Percentiles rank a stretch among this genome's conserved stretches.
phyloP scores from a whole-genome alignment of 1,140 invertebrate genomes.

The Araneus ventricosus region DNA sequence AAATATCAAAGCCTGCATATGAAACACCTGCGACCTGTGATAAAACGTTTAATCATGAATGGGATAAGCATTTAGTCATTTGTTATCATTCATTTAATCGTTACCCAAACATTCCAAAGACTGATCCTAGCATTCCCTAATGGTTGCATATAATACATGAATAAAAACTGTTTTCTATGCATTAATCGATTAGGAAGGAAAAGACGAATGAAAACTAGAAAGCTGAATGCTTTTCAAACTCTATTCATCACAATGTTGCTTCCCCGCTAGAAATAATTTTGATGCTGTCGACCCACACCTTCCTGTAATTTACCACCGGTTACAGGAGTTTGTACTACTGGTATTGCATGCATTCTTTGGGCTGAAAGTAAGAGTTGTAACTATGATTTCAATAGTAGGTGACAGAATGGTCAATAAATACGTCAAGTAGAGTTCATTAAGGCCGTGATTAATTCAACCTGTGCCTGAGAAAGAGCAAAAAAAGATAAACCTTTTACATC shows the following conservation, averaged over 20 bases:
- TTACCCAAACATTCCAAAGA: too few species aligned
- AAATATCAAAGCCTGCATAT: too few species aligned
- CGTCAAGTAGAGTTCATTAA: slow-evolving; percentile 70
- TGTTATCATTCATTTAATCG: background rate
- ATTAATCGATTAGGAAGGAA: too few species aligned
- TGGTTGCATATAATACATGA: too few species aligned
- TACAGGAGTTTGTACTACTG: background rate
- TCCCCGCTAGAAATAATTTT: too few species aligned
- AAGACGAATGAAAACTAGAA: too few species aligned
- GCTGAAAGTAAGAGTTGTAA: slow-evolving; percentile 41
- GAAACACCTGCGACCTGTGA: too few species aligned
- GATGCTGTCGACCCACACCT: background rate
- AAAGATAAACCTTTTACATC: slow-evolving; percentile 34
- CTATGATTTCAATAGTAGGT: slow-evolving; percentile 61
- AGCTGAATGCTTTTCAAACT: slow-evolving; percentile 18
- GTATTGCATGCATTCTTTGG: slow-evolving; percentile 52
- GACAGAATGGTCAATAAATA: slow-evolving; percentile 68
- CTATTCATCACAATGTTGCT: background rate
- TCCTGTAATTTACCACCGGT: background rate
- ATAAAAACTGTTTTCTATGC: too few species aligned
- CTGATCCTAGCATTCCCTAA: too few species aligned
- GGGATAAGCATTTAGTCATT: background rate
- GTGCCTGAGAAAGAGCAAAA: slow-evolving; percentile 37
- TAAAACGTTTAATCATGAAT: background rate
- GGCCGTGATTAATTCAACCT: slow-evolving; percentile 62